phyloP scores from a whole-genome alignment of 2,113 vertebrate species.

The Leptodactylus fuscus region DNA sequence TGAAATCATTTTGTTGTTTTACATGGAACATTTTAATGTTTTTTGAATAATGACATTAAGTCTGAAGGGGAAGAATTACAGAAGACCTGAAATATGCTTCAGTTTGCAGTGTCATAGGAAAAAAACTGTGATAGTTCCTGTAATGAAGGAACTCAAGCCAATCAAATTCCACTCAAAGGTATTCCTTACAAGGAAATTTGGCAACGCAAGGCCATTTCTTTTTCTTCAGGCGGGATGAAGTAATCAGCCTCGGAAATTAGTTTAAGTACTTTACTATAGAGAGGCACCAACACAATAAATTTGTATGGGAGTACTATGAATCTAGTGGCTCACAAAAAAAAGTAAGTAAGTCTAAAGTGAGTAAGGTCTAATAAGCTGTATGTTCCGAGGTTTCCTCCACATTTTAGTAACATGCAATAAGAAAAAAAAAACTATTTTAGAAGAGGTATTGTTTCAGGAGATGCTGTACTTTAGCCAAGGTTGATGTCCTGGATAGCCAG shows the following conservation, averaged over 20 bases:
- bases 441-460: too few relatives aligned
- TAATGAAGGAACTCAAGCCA: conserved; percentile 6
- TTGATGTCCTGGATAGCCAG: too few relatives aligned
- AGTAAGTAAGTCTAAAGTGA: too few relatives aligned
- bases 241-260: conserved; percentile 39
- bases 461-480: too few relatives aligned
- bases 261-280: conserved; percentile 5
- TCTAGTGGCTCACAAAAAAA: not conserved
- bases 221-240: conserved; percentile 28
- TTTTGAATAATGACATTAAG: not conserved
- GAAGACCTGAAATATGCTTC: conserved; percentile 33
- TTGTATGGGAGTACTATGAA: not conserved
- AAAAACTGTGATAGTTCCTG: conserved; percentile 1
- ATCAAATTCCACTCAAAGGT: conserved; percentile 42
- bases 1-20: not conserved
- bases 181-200: conserved; percentile 56
- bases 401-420: too few relatives aligned
- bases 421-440: too few relatives aligned
- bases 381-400: too few relatives aligned
- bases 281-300: not conserved
- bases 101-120: conserved; percentile 15
- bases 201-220: conserved; percentile 32
- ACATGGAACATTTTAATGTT: conserved; percentile 1
- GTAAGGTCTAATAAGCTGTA: too few relatives aligned
- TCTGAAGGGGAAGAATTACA: not conserved